A percentile compares a stretch with the other conserved stretches of the same genome.
phyloP scores from a whole-genome alignment of 2,888 invertebrate genomes.

The Torymus auratus region DNA sequence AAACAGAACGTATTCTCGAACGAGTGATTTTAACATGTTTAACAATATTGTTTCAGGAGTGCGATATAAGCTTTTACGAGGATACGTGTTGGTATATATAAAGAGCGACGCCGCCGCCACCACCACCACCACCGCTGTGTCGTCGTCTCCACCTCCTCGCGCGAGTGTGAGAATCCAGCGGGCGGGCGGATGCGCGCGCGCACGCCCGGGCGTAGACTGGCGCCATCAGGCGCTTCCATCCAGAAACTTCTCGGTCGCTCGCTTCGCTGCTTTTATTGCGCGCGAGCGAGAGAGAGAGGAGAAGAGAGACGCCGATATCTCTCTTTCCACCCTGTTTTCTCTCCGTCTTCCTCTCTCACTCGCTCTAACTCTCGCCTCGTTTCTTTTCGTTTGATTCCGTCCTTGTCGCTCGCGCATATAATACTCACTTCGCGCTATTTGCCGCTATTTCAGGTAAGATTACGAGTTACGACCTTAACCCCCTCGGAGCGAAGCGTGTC shows the following conservation, averaged over 20 bases:
- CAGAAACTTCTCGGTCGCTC: slow-evolving; percentile 65
- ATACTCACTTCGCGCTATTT: slow-evolving; percentile 29
- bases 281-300: slow-evolving; percentile 11
- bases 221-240: slow-evolving; percentile 71
- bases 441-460: slow-evolving; percentile 48
- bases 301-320: slow-evolving; percentile 17
- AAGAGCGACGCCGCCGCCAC: slow-evolving; percentile 17
- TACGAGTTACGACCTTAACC: slow-evolving; percentile 46
- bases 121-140: neutral
- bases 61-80: slow-evolving; percentile 57
- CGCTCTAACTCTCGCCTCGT: neutral
- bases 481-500: neutral
- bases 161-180: slow-evolving; percentile 6
- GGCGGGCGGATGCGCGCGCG: slow-evolving; percentile 20
- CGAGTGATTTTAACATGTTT: slow-evolving; percentile 58
- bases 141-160: neutral
- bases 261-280: slow-evolving; percentile 59
- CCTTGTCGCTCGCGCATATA: neutral
- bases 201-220: slow-evolving; percentile 68
- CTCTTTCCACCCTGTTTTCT: slow-evolving; percentile 48
- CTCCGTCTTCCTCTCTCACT: slow-evolving; percentile 18
- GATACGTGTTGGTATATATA: slow-evolving; percentile 54
- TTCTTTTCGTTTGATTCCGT: slow-evolving; percentile 17
- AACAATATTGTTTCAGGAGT: slow-evolving; percentile 58
- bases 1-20: slow-evolving; percentile 56